Conservation (phyloP, 2,113 vertebrate species). For the Noturus placidus region DNA sequence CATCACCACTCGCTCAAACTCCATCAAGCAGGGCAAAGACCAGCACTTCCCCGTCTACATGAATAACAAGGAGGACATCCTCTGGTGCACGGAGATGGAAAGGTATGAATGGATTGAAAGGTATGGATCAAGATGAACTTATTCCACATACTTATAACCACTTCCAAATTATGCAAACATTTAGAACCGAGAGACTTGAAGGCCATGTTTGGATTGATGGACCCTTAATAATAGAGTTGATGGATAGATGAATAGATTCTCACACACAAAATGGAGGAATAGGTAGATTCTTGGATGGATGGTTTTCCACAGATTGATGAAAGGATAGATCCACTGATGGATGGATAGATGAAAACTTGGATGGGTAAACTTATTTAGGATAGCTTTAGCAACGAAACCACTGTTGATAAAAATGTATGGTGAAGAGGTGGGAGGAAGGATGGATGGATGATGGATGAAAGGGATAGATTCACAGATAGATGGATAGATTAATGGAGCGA, state of each 20-base stretch:
- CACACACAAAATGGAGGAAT: not conserved
- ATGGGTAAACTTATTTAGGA: too few relatives aligned
- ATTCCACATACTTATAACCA: not conserved
- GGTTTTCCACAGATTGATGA: not conserved
- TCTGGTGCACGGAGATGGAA: conserved; percentile 99
- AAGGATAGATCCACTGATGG: not conserved
- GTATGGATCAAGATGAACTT: not conserved
- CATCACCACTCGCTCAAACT: conserved; percentile 99
- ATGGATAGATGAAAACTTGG: too few relatives aligned
- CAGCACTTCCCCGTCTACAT: conserved; percentile 99
- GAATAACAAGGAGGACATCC: conserved; percentile 98
- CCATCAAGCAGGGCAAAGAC: conserved; percentile 99
- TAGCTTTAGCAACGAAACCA: too few relatives aligned
- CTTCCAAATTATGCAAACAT: not conserved
- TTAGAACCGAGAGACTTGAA: not conserved
- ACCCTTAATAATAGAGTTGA: not conserved
- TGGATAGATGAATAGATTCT: not conserved
- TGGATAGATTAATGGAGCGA: too few relatives aligned
- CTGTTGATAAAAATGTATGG: too few relatives aligned
- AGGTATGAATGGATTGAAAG: conserved; percentile 72
- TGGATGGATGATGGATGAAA: too few relatives aligned
- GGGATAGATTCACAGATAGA: too few relatives aligned
- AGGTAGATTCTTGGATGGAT: not conserved
- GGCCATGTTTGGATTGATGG: not conserved
- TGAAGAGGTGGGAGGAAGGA: not conserved